Percentiles rank a stretch among this genome's conserved stretches.
phyloP scores from a whole-genome alignment of 2,888 invertebrate species.

The Anorthoa munda region DNA sequence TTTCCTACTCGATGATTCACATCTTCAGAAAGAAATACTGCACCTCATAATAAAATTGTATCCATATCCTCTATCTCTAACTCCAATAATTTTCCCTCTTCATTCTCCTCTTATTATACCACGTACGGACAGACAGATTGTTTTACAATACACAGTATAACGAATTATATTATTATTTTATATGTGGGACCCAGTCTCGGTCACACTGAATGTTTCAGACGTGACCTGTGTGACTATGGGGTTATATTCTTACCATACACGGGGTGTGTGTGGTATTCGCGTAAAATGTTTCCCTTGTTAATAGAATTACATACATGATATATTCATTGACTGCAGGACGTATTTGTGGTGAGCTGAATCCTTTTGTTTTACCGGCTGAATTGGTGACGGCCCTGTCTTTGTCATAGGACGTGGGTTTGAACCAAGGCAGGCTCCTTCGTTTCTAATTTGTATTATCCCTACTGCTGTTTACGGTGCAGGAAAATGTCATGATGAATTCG shows the following conservation, averaged over 20 bases:
- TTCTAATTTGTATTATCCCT: neutral
- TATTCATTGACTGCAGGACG: slow-evolving; percentile 45
- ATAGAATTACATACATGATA: slow-evolving; percentile 61
- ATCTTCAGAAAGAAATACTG: slow-evolving; percentile 14
- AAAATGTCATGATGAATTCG: neutral
- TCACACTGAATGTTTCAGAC: slow-evolving; percentile 74
- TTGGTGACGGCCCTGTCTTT: too few species aligned
- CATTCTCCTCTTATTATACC: slow-evolving; percentile 47
- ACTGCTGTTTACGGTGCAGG: neutral
- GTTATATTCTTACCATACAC: slow-evolving; percentile 58
- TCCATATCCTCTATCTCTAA: slow-evolving; percentile 11
- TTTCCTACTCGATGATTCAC: neutral
- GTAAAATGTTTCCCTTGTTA: slow-evolving; percentile 64
- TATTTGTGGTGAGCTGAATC: slow-evolving; percentile 4
- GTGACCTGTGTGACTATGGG: slow-evolving; percentile 73
- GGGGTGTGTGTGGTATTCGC: slow-evolving; percentile 47
- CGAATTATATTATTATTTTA: slow-evolving; percentile 66
- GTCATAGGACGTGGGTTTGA: neutral
- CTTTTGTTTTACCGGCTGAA: neutral
- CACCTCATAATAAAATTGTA: neutral
- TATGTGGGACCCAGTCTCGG: slow-evolving; percentile 63
- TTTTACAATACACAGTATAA: slow-evolving; percentile 65
- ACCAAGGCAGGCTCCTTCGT: neutral
- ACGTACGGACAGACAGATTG: slow-evolving; percentile 58
- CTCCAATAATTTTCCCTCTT: slow-evolving; percentile 26